These are phyloP conservation scores for Passer domesticus DNA, from an alignment of 2,113 vertebrate genomes.

Conservation along the genomic window DNA sequence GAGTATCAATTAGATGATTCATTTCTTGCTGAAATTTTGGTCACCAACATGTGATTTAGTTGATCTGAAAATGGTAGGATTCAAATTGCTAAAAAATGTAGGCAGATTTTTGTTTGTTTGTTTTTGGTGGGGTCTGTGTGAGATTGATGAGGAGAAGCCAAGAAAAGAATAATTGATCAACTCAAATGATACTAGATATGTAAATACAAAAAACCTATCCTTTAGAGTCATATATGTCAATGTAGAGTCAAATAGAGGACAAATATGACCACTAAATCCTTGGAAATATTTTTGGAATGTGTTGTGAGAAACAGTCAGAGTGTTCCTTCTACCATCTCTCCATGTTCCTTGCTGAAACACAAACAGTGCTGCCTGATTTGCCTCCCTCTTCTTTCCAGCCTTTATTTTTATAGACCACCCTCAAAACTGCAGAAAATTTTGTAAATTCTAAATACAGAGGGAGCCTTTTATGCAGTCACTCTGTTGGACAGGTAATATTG, in stretches of 20 bases:
- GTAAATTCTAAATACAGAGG: neutral
- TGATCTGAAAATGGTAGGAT: neutral
- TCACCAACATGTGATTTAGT: neutral
- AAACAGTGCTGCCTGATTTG: neutral
- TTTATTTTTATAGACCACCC: neutral
- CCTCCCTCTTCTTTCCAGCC: neutral
- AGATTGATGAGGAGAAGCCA: neutral
- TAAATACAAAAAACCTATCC: neutral
- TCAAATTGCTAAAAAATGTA: neutral
- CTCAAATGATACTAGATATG: neutral
- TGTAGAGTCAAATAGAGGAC: neutral
- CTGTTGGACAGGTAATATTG: neutral
- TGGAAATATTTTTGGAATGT: neutral
- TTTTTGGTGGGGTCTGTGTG: neutral
- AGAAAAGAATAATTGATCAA: neutral
- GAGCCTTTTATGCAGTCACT: neutral
- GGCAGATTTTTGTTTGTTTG: neutral
- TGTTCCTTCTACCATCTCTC: neutral
- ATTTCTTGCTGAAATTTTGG: neutral
- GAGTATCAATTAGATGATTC: neutral
- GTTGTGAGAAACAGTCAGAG: neutral
- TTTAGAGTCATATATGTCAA: neutral
- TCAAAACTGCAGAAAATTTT: neutral
- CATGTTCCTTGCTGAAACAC: neutral
- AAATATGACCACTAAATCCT: neutral